phyloP scores from a whole-genome alignment of 2,797 vertebrate species.

The Paedocypris micromegethes region DNA sequence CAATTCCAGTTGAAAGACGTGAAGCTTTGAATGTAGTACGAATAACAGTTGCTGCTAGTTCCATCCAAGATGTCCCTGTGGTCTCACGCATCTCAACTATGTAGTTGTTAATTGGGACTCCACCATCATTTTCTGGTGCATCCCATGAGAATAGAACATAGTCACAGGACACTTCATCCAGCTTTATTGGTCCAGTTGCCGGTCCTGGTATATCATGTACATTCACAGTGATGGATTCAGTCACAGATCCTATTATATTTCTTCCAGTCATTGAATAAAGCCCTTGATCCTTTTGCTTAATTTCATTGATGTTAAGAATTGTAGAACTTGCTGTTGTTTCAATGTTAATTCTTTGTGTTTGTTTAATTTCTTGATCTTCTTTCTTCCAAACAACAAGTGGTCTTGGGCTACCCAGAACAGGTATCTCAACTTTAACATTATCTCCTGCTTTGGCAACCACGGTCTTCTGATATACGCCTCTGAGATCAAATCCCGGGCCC shows the following conservation, averaged over 20 bases:
- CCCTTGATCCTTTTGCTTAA: constrained; percentile 83
- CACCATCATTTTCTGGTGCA: constrained; percentile 89
- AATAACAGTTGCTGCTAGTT: constrained; percentile 92
- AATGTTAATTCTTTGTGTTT: constrained; percentile 91
- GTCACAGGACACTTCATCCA: constrained; percentile 95
- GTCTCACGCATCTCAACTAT: constrained; percentile 95
- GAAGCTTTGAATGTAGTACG: constrained; percentile 95
- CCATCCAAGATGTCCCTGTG: constrained; percentile 90
- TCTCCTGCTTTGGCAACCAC: constrained; percentile 92
- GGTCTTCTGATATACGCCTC: constrained; percentile 86
- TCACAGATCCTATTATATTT: constrained; percentile 88
- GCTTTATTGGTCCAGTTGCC: constrained; percentile 90
- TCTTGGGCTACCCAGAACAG: constrained; percentile 89
- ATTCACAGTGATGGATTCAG: constrained; percentile 84
- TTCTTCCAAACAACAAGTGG: constrained; percentile 94
- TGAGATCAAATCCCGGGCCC: constrained; percentile 88
- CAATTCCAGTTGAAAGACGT: constrained; percentile 83
- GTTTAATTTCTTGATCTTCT: constrained; percentile 78
- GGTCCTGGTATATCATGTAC: constrained; percentile 96
- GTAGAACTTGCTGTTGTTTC: constrained; percentile 90
- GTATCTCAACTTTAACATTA: constrained; percentile 95
- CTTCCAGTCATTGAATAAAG: constrained; percentile 86
- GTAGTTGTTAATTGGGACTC: constrained; percentile 95
- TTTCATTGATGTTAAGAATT: constrained; percentile 88
- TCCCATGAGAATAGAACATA: constrained; percentile 92